phyloP scores from a whole-genome alignment of 2,113 vertebrate species.

The Rhabdornis inornatus region DNA sequence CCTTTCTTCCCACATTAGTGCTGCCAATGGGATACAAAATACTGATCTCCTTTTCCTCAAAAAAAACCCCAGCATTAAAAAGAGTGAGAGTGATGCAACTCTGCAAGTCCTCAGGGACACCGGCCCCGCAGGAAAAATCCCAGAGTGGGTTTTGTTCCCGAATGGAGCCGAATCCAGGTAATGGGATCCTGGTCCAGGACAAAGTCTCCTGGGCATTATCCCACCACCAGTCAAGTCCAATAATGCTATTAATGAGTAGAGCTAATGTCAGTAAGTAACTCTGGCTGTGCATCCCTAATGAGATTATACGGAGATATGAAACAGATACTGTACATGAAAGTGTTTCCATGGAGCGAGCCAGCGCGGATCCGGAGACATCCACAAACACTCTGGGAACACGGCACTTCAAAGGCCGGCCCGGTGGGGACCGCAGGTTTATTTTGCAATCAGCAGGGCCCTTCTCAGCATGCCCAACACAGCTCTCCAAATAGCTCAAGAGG shows the following conservation, averaged over 20 bases:
- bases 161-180: background rate
- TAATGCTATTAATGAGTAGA: conserved; percentile 34
- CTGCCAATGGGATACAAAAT: background rate
- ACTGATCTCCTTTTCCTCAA: background rate
- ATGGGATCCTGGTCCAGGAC: background rate
- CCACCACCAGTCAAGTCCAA: background rate
- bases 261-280: conserved; percentile 24
- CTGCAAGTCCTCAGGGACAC: background rate
- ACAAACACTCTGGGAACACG: background rate
- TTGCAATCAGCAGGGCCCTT: background rate
- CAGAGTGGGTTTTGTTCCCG: background rate
- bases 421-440: background rate
- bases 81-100: background rate
- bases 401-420: conserved; percentile 28
- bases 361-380: background rate
- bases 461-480: background rate
- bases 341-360: background rate
- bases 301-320: conserved; percentile 15
- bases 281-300: conserved; percentile 49
- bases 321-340: conserved; percentile 2
- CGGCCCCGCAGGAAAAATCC: fast-evolving
- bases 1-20: background rate
- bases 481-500: conserved; percentile 29
- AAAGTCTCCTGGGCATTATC: background rate
- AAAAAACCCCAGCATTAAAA: background rate